A percentile compares a stretch with the other conserved stretches of the same genome.
Evolutionary conservation across 2,888 invertebrate species (phyloP).

Genomic region (Parnassius apollo): DNA sequence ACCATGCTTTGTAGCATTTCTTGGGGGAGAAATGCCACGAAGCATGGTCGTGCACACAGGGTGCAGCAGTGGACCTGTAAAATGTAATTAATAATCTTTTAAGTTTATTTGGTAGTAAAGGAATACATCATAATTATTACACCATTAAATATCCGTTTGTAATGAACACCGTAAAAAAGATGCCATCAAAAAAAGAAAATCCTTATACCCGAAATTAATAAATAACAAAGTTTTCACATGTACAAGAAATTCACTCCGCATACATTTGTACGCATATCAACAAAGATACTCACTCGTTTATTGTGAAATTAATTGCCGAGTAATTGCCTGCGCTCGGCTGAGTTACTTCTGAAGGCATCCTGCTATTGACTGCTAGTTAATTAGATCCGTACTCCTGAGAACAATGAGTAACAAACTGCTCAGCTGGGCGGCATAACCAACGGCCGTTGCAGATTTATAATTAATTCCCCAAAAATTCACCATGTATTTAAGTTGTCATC

Average conservation of each 20-base stretch:
- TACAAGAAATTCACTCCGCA: conserved; percentile 6
- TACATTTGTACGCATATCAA: conserved; percentile 14
- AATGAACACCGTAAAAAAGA: too few species aligned
- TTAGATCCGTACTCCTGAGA: conserved; percentile 60
- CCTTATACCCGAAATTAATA: too few species aligned
- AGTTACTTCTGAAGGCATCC: conserved; percentile 67
- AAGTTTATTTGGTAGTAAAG: too few species aligned
- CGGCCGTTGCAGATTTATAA: conserved; percentile 16
- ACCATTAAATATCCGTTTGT: too few species aligned
- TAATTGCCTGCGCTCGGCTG: conserved; percentile 69
- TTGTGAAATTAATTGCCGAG: conserved; percentile 77
- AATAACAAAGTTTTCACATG: too few species aligned
- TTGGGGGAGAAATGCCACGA: too few species aligned
- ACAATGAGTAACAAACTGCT: conserved; percentile 50
- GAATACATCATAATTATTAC: too few species aligned
- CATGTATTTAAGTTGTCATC: neutral
- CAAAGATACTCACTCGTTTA: conserved; percentile 39
- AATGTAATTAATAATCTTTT: too few species aligned
- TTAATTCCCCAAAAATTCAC: conserved; percentile 14
- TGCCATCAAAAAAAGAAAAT: too few species aligned
- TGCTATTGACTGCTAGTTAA: conserved; percentile 76
- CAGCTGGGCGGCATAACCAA: conserved; percentile 21
- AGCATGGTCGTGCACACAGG: too few species aligned
- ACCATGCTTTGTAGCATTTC: too few species aligned
- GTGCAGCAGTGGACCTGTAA: too few species aligned